These are phyloP conservation scores for Aphidoletes aphidimyza DNA, from an alignment of 2,888 invertebrate genomes.

Conservation along the genomic window DNA sequence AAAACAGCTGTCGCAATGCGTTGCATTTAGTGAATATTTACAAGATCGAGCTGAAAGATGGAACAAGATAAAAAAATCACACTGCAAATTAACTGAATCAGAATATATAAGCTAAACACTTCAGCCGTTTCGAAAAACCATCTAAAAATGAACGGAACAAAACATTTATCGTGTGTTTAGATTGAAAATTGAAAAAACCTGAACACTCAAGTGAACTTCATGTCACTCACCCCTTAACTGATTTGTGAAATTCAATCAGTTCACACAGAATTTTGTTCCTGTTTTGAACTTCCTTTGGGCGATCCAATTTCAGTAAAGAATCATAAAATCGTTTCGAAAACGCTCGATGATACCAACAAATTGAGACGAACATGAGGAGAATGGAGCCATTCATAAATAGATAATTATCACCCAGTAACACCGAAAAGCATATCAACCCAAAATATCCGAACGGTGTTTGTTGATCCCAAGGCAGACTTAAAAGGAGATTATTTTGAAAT, in stretches of 20 bases:
- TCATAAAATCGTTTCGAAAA: background rate
- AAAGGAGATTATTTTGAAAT: background rate
- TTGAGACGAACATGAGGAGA: background rate
- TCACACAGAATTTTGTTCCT: background rate
- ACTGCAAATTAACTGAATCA: too few relatives aligned
- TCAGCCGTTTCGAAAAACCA: too few relatives aligned
- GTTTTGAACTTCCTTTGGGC: background rate
- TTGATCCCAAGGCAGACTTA: background rate
- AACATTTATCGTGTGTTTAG: background rate
- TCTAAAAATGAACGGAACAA: background rate
- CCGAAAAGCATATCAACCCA: background rate
- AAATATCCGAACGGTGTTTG: background rate
- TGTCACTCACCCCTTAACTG: background rate
- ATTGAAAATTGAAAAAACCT: background rate
- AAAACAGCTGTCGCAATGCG: too few relatives aligned
- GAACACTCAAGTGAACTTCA: background rate
- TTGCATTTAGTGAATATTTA: too few relatives aligned
- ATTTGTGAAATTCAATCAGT: background rate
- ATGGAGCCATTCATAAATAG: background rate
- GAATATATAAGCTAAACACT: too few relatives aligned
- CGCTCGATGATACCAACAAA: background rate
- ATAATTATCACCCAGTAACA: background rate
- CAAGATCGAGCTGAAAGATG: too few relatives aligned
- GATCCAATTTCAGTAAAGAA: background rate
- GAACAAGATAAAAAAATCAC: background rate